These are phyloP conservation scores for Strongylocentrotus purpuratus DNA, from an alignment of 35 echinoderm and acorn worm genomes.

Conservation along the genomic window DNA sequence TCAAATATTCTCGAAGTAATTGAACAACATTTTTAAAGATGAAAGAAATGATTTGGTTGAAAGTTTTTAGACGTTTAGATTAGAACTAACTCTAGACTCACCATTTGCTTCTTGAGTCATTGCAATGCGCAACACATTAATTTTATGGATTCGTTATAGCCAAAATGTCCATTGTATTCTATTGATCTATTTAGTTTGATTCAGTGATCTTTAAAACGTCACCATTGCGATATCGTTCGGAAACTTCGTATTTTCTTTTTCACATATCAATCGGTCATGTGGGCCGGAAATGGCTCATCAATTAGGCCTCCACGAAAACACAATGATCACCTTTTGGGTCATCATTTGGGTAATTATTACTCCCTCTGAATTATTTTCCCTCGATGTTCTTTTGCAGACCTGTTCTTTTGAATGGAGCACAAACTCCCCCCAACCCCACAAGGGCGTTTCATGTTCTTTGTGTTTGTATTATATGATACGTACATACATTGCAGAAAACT, in stretches of 20 bases:
- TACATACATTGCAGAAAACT: background rate
- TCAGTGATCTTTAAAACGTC: background rate
- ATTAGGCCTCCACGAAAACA: background rate
- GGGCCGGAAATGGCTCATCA: background rate
- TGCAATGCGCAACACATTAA: no score
- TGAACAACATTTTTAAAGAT: no score
- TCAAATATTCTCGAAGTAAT: no score
- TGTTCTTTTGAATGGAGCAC: background rate
- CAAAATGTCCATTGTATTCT: no score
- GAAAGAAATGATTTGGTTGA: no score
- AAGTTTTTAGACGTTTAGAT: no score
- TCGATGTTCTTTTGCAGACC: no score
- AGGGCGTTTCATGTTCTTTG: constrained; percentile 1
- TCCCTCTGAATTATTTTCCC: background rate
- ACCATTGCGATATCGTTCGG: background rate
- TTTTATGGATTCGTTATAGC: no score
- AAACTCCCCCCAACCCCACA: background rate
- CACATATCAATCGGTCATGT: background rate
- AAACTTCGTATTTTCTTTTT: background rate
- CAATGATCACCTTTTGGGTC: background rate
- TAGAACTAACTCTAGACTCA: no score
- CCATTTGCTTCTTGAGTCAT: no score
- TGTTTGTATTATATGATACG: background rate
- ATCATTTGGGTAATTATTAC: background rate
- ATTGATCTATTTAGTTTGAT: background rate